Evolutionary conservation across 2,888 invertebrate genomes (phyloP).

Genomic region (Lottia gigantea): DNA sequence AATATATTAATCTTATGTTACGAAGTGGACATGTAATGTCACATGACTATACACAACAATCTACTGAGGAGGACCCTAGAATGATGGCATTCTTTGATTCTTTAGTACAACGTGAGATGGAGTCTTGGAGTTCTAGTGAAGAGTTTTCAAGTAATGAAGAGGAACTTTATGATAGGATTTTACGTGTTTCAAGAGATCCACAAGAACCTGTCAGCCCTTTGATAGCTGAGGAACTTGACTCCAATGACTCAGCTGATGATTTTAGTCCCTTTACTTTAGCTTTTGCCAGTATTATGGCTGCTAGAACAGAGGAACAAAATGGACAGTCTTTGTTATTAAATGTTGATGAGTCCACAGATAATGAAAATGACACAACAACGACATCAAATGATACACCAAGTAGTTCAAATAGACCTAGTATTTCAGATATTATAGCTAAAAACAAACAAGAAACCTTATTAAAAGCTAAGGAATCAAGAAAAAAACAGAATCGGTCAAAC

Average conservation of each 20-base stretch:
- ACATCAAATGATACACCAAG: slow-evolving; percentile 17
- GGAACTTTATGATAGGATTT: slow-evolving; percentile 47
- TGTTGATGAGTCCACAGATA: slow-evolving; percentile 25
- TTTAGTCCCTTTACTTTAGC: slow-evolving; percentile 53
- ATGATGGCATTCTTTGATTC: slow-evolving; percentile 99
- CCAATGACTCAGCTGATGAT: slow-evolving; percentile 26
- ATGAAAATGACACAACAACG: background rate
- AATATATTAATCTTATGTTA: slow-evolving; percentile 84
- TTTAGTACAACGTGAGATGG: slow-evolving; percentile 88
- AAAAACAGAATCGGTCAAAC: slow-evolving; percentile 30
- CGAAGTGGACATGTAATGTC: slow-evolving; percentile 79
- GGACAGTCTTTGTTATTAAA: slow-evolving; percentile 32
- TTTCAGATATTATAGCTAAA: slow-evolving; percentile 46
- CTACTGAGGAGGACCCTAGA: slow-evolving; percentile 87
- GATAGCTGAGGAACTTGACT: slow-evolving; percentile 17
- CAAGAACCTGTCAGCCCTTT: background rate
- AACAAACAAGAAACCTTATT: slow-evolving; percentile 40
- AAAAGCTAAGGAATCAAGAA: slow-evolving; percentile 25
- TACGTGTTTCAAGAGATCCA: slow-evolving; percentile 36
- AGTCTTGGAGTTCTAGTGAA: slow-evolving; percentile 71
- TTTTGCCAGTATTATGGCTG: slow-evolving; percentile 53
- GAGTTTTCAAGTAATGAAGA: slow-evolving; percentile 50
- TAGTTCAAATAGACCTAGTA: slow-evolving; percentile 29
- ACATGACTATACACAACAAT: slow-evolving; percentile 89
- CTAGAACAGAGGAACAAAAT: slow-evolving; percentile 37